These are phyloP conservation scores for Intellagama lesueurii DNA, from an alignment of 2,797 vertebrate genomes.

Conservation along the genomic window DNA sequence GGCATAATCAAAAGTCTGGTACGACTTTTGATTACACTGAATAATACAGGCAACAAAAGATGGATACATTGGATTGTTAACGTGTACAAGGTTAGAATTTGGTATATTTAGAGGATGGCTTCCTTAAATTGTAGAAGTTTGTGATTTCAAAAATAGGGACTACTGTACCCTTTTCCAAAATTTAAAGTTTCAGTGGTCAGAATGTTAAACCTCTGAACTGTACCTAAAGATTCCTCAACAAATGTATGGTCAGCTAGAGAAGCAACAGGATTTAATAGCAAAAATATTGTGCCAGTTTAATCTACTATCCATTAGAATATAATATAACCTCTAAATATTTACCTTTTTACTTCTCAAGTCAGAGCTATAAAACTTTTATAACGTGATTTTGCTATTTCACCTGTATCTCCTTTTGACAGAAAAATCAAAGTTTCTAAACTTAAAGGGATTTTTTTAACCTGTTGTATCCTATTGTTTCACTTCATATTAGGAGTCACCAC, in stretches of 20 bases:
- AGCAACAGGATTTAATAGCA: neutral
- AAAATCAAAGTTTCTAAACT: neutral
- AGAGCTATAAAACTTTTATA: neutral
- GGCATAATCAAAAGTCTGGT: too few species aligned
- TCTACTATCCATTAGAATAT: neutral
- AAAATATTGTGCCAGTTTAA: neutral
- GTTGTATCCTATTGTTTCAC: neutral
- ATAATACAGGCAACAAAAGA: too few species aligned
- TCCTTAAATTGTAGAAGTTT: neutral
- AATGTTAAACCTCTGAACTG: neutral
- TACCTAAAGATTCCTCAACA: neutral
- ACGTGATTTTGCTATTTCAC: neutral
- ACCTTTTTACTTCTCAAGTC: neutral
- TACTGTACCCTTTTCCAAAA: neutral
- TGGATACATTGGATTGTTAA: neutral
- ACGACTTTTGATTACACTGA: neutral
- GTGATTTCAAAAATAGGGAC: neutral
- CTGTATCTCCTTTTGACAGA: neutral
- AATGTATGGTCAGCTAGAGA: neutral
- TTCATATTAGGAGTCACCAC: neutral
- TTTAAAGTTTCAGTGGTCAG: neutral
- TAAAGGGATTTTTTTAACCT: neutral
- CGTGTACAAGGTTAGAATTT: neutral
- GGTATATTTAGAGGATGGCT: neutral
- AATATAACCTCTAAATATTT: neutral